Evolutionary conservation across 2,113 vertebrate species (phyloP).

Genomic region (Tor tambroides): DNA sequence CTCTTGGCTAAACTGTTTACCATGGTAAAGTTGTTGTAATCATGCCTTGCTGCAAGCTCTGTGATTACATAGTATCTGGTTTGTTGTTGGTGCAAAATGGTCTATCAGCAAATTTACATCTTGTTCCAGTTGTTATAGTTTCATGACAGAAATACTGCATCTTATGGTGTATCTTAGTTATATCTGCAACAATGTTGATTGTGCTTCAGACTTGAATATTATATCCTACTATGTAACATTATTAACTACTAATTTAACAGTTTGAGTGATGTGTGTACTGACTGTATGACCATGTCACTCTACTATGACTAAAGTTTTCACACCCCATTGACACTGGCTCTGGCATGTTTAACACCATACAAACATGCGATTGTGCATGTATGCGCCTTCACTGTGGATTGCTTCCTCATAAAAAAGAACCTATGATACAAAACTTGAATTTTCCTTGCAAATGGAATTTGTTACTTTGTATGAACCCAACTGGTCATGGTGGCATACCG

Average conservation of each 20-base stretch:
- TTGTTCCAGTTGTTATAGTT: neutral
- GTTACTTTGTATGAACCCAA: neutral
- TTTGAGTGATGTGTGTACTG: neutral
- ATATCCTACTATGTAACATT: neutral
- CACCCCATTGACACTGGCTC: neutral
- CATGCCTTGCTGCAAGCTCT: neutral
- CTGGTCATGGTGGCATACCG: neutral
- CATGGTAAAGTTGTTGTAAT: neutral
- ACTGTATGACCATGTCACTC: neutral
- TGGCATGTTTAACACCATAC: neutral
- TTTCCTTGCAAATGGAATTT: neutral
- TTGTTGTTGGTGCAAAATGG: neutral
- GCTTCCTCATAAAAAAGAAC: neutral
- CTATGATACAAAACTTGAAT: neutral
- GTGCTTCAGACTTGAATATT: neutral
- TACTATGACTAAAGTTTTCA: neutral
- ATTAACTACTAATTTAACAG: neutral
- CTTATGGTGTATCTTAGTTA: neutral
- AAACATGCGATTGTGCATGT: neutral
- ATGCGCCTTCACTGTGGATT: neutral
- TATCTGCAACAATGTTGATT: neutral
- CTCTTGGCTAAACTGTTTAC: neutral
- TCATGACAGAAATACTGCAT: neutral
- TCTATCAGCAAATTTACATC: neutral
- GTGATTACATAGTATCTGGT: neutral